Evolutionary conservation across 2,113 vertebrate genomes (phyloP).

Genomic region (Tringa solitaria): DNA sequence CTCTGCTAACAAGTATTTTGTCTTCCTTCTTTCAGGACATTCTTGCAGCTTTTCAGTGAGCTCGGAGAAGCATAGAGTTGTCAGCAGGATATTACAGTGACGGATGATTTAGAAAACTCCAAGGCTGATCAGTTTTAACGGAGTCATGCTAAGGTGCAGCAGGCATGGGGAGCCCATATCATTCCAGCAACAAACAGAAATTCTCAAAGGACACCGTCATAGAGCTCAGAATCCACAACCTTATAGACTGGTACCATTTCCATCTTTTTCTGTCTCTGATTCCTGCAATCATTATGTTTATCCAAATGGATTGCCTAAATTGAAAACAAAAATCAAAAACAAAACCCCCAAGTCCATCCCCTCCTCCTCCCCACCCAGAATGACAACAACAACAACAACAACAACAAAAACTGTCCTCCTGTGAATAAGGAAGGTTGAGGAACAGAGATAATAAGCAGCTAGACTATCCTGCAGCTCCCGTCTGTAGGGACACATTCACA

Average conservation of each 20-base stretch:
- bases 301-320: not conserved
- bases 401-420: not conserved
- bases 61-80: not conserved
- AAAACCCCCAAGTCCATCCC: accelerated
- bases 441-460: not conserved
- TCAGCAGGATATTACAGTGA: not conserved
- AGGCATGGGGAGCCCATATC: not conserved
- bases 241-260: not conserved
- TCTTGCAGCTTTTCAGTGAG: not conserved
- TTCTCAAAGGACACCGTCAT: not conserved
- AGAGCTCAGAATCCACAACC: not conserved
- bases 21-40: not conserved
- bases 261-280: not conserved
- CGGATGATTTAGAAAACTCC: not conserved
- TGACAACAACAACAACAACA: not conserved
- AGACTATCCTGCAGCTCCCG: not conserved
- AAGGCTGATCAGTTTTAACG: not conserved
- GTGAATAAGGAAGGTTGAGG: not conserved
- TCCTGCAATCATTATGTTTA: not conserved
- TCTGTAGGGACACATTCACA: slow-evolving; percentile 17
- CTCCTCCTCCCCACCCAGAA: too few species aligned
- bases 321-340: not conserved
- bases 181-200: not conserved
- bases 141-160: not conserved
- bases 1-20: not conserved